These are phyloP conservation scores for Drosophila helvetica DNA, from an alignment of 2,888 invertebrate species.

Conservation along the genomic window DNA sequence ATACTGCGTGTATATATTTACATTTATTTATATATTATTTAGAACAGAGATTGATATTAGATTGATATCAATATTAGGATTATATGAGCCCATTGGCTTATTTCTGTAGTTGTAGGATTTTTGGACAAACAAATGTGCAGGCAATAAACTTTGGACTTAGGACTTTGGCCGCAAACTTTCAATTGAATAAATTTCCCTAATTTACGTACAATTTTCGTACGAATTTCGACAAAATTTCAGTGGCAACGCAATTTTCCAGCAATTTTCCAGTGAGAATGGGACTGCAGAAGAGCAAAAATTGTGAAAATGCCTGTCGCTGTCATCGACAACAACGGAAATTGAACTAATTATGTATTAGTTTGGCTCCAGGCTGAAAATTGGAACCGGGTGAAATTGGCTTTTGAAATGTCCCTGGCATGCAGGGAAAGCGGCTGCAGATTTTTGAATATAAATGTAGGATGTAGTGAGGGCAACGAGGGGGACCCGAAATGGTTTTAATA, in stretches of 20 bases:
- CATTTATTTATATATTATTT: too few relatives aligned
- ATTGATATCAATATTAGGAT: background rate
- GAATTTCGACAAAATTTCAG: conserved; percentile 27
- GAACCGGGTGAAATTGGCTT: conserved; percentile 34
- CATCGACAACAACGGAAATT: conserved; percentile 52
- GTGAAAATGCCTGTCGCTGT: conserved; percentile 36
- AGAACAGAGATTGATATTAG: background rate
- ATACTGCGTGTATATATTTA: too few relatives aligned
- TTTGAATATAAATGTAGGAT: conserved; percentile 38
- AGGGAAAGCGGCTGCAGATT: conserved; percentile 11
- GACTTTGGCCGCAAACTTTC: conserved; percentile 53
- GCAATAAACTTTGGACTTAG: conserved; percentile 56
- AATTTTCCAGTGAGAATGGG: conserved; percentile 10
- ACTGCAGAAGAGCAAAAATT: conserved; percentile 24
- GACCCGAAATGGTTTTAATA: conserved; percentile 5
- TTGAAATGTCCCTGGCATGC: conserved; percentile 19
- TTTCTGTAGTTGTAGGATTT: background rate
- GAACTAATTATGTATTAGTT: conserved; percentile 60
- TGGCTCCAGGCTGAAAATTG: conserved; percentile 33
- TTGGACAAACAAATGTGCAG: conserved; percentile 42
- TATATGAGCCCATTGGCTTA: background rate
- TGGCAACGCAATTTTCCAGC: conserved; percentile 27
- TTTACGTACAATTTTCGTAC: conserved; percentile 31
- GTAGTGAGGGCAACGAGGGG: conserved; percentile 13
- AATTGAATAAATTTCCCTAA: conserved; percentile 61